These are phyloP conservation scores for Globodera rostochiensis DNA, from an alignment of 1,140 invertebrate species.

Conservation along the genomic window DNA sequence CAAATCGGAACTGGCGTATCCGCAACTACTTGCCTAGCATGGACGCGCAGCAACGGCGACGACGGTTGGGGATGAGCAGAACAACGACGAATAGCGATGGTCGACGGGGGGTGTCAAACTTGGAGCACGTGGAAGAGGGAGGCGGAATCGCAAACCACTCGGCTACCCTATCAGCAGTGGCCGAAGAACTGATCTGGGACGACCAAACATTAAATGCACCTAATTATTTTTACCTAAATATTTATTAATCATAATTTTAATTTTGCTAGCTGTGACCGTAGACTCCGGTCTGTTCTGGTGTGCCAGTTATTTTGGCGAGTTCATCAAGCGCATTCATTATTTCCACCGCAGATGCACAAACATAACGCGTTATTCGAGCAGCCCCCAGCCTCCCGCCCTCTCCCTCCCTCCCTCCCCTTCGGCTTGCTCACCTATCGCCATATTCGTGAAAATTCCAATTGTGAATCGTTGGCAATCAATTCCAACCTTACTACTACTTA, in stretches of 20 bases:
- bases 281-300: too few species aligned
- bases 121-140: too few species aligned
- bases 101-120: not conserved
- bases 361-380: not conserved
- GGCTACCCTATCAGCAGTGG: too few species aligned
- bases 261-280: too few species aligned
- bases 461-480: not conserved
- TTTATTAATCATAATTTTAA: too few species aligned
- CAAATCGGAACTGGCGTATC: slow-evolving; percentile 43
- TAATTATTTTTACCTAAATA: too few species aligned
- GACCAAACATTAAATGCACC: not conserved
- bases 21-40: slow-evolving; percentile 28
- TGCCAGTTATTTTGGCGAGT: too few species aligned
- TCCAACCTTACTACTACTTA: not conserved
- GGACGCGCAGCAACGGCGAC: slow-evolving; percentile 7
- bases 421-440: too few species aligned
- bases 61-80: not conserved
- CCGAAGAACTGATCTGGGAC: not conserved
- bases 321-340: too few species aligned
- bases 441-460: not conserved
- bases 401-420: too few species aligned
- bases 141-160: not conserved
- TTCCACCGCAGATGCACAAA: not conserved
- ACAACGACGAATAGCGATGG: not conserved
- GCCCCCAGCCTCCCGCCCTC: too few species aligned